Percentiles rank a stretch among this genome's conserved stretches.
phyloP scores from a whole-genome alignment of 1,140 invertebrate genomes.

The Druon quercuslanigerum region DNA sequence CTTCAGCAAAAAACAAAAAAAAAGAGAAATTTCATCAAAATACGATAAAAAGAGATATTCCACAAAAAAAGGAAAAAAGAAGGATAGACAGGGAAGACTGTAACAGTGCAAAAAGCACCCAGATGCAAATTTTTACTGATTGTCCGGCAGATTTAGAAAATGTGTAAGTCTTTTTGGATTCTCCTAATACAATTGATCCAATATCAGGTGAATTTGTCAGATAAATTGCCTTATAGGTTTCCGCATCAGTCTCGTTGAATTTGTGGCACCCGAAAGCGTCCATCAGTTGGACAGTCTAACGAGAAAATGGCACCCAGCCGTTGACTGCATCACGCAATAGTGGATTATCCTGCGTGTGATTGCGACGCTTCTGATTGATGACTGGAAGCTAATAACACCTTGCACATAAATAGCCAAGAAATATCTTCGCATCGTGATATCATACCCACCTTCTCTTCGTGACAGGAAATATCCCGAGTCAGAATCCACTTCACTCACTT shows the following conservation, averaged over 20 bases:
- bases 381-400: slow-evolving; percentile 47
- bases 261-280: neutral
- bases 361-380: slow-evolving; percentile 45
- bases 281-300: neutral
- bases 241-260: neutral
- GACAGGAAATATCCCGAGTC: slow-evolving; percentile 21
- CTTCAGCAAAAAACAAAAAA: no score
- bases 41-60: no score
- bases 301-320: neutral
- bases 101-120: no score
- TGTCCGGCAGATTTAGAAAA: no score
- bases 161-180: no score
- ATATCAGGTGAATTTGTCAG: neutral
- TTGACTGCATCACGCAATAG: neutral
- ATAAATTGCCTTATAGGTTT: neutral
- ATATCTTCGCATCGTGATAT: slow-evolving; percentile 13
- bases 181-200: no score
- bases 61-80: no score
- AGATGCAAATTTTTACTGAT: no score
- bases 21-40: no score
- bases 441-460: neutral
- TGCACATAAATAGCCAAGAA: slow-evolving; percentile 38
- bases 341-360: neutral
- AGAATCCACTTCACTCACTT: slow-evolving; percentile 31
- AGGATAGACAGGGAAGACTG: no score